Conservation (phyloP, 2,888 invertebrate genomes). For the Smittia aterrima region DNA sequence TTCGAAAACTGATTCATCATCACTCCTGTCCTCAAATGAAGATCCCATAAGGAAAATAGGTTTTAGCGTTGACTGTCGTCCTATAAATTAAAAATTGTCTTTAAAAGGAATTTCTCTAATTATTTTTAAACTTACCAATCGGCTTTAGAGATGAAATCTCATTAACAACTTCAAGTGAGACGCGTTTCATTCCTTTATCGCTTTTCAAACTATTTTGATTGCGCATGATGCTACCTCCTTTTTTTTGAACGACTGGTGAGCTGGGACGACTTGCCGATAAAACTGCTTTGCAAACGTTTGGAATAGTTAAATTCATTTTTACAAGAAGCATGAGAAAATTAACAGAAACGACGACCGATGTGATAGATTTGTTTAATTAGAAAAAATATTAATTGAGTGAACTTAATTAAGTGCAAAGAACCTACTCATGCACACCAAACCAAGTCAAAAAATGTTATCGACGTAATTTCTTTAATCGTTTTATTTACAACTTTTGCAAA, state of each 20-base stretch:
- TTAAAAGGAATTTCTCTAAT: not conserved
- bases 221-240: not conserved
- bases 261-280: not conserved
- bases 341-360: not conserved
- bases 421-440: not conserved
- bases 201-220: conserved; percentile 33
- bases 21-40: conserved; percentile 26
- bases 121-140: not conserved
- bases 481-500: too few species aligned
- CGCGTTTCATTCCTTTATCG: conserved; percentile 19
- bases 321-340: not conserved
- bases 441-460: too few species aligned
- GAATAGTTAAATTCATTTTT: not conserved
- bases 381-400: not conserved
- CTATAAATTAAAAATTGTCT: not conserved
- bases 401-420: not conserved
- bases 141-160: not conserved
- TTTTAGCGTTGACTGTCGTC: not conserved
- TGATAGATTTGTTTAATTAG: too few species aligned
- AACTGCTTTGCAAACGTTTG: not conserved
- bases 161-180: conserved; percentile 32
- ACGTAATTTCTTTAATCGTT: too few species aligned
- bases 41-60: conserved; percentile 25
- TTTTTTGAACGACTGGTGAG: conserved; percentile 31
- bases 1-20: conserved; percentile 11